A percentile compares a stretch with the other conserved stretches of the same genome.
phyloP scores from a whole-genome alignment of 2,113 vertebrate genomes.

The Arenaria interpres region DNA sequence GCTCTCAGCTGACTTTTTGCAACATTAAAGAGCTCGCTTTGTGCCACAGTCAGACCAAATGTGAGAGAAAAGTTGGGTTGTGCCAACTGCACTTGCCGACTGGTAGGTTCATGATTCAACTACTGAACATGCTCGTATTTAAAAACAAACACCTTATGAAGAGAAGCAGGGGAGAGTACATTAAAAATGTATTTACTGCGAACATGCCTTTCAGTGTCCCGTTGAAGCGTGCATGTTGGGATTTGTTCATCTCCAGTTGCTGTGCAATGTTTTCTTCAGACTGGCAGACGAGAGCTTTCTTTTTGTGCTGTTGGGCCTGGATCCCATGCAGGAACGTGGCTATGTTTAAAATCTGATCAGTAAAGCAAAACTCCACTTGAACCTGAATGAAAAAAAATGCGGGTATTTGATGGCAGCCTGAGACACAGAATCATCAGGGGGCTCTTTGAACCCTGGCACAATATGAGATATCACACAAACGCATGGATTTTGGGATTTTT shows the following conservation, averaged over 20 bases:
- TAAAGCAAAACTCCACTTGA: neutral
- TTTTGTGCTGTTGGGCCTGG: neutral
- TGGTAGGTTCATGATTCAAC: neutral
- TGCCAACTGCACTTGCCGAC: neutral
- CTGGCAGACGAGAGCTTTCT: neutral
- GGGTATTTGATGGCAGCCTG: neutral
- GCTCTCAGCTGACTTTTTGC: neutral
- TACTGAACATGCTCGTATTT: neutral
- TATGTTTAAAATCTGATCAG: neutral
- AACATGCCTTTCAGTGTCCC: neutral
- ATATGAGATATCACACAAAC: neutral
- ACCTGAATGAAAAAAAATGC: neutral
- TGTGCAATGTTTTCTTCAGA: neutral
- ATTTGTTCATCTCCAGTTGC: neutral
- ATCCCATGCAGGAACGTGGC: neutral
- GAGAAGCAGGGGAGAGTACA: neutral
- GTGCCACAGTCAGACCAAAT: neutral
- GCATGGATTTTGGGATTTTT: neutral
- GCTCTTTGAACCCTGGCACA: neutral
- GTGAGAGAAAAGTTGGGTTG: neutral
- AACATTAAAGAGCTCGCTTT: rapidly evolving
- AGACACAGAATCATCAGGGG: neutral
- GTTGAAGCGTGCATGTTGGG: neutral
- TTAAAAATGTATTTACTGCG: neutral
- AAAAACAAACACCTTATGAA: neutral